Evolutionary conservation across 2,797 vertebrate species (phyloP).

Genomic region (Enteromius radiatus): DNA sequence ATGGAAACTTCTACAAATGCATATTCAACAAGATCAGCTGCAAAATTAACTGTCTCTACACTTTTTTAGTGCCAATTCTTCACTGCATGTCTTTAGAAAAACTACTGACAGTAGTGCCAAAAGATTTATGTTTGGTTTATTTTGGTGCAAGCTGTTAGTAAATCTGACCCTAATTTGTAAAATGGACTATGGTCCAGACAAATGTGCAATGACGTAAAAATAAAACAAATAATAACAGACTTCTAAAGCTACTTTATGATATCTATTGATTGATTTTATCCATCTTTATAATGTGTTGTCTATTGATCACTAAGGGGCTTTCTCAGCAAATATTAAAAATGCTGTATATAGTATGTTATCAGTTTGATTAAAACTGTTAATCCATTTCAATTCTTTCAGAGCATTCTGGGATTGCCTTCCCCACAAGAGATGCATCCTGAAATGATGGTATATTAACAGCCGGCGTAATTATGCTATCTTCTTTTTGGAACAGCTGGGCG

Average conservation of each 20-base stretch:
- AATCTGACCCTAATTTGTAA: background rate
- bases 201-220: background rate
- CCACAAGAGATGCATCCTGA: background rate
- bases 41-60: background rate
- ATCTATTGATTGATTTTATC: background rate
- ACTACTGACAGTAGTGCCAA: background rate
- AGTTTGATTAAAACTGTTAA: background rate
- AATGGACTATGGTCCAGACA: background rate
- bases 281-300: background rate
- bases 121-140: background rate
- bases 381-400: background rate
- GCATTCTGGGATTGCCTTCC: background rate
- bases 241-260: background rate
- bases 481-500: background rate
- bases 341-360: background rate
- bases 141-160: background rate
- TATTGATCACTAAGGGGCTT: background rate
- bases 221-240: background rate
- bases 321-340: background rate
- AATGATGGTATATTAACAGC: constrained; percentile 4
- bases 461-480: background rate
- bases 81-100: background rate
- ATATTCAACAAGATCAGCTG: background rate
- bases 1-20: background rate
- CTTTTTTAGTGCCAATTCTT: background rate